phyloP scores from a whole-genome alignment of 2,888 invertebrate species.

The Aporophyla nigra region DNA sequence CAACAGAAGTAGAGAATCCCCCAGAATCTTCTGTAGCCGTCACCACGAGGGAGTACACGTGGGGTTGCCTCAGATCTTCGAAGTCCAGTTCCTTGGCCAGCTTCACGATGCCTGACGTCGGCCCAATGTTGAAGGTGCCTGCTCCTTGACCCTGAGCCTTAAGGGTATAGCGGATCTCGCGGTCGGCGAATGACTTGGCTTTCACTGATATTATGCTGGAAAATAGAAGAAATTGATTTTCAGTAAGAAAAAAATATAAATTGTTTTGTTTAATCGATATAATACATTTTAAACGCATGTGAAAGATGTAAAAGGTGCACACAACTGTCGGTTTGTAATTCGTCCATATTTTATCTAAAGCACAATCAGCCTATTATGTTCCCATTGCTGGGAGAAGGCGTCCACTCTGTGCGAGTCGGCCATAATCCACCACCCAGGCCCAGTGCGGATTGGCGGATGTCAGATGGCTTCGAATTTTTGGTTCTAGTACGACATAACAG shows the following conservation, averaged over 20 bases:
- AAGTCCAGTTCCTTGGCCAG: slow-evolving; percentile 98
- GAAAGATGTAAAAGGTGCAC: no score
- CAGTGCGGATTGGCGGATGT: no score
- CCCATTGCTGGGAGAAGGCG: no score
- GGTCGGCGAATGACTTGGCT: slow-evolving; percentile 99
- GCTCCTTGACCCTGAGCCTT: slow-evolving; percentile 98
- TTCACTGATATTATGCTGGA: slow-evolving; percentile 98
- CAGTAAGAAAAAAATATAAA: neutral
- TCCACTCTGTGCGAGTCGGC: no score
- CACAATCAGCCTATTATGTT: no score
- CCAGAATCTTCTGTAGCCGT: slow-evolving; percentile 99
- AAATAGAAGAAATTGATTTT: slow-evolving; percentile 64
- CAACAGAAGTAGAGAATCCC: slow-evolving; percentile 98
- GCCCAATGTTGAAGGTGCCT: slow-evolving; percentile 98
- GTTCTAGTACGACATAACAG: no score
- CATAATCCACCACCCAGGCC: no score
- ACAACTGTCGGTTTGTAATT: no score
- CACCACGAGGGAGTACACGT: slow-evolving; percentile 97
- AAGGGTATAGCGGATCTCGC: slow-evolving; percentile 98
- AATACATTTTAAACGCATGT: no score
- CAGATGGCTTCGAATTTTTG: no score
- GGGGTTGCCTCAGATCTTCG: slow-evolving; percentile 98
- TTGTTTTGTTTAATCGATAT: no score
- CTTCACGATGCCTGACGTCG: slow-evolving; percentile 98
- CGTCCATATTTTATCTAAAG: no score